These are phyloP conservation scores for Gila robusta DNA, from an alignment of 2,797 vertebrate genomes.

Conservation along the genomic window DNA sequence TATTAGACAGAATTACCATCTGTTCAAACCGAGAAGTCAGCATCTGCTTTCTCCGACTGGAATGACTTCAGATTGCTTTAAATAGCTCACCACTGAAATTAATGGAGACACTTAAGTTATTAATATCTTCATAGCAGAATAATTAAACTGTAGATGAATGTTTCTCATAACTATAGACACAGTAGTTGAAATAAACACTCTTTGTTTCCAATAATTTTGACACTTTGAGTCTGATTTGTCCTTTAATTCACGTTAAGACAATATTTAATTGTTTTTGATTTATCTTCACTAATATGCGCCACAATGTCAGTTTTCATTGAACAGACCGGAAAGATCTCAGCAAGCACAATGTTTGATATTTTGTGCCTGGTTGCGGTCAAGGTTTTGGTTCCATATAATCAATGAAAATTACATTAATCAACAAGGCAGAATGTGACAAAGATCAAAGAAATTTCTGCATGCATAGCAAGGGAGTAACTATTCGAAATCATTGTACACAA, in stretches of 20 bases:
- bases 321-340: slow-evolving; percentile 10
- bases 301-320: slow-evolving; percentile 41
- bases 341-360: slow-evolving; percentile 29
- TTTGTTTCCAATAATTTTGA: slow-evolving; percentile 37
- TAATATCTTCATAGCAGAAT: slow-evolving; percentile 36
- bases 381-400: slow-evolving; percentile 35
- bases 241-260: slow-evolving; percentile 30
- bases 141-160: slow-evolving; percentile 22
- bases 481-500: slow-evolving; percentile 33
- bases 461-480: slow-evolving; percentile 22
- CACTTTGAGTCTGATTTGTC: slow-evolving; percentile 21
- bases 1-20: slow-evolving; percentile 97
- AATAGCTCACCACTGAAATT: slow-evolving; percentile 48
- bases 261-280: slow-evolving; percentile 47
- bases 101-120: slow-evolving; percentile 46
- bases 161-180: slow-evolving; percentile 17
- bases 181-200: slow-evolving; percentile 20
- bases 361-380: slow-evolving; percentile 32
- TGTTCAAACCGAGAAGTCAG: slow-evolving; percentile 91
- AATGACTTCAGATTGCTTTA: slow-evolving; percentile 63
- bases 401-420: slow-evolving; percentile 48
- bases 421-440: slow-evolving; percentile 29
- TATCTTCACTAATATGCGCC: slow-evolving; percentile 14
- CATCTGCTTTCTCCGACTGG: slow-evolving; percentile 85
- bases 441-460: slow-evolving; percentile 36